Evolutionary conservation across 2,888 invertebrate genomes (phyloP), one percentile per base, ranked within the genome.

Genomic region (Alloplasta piceator): DNA sequence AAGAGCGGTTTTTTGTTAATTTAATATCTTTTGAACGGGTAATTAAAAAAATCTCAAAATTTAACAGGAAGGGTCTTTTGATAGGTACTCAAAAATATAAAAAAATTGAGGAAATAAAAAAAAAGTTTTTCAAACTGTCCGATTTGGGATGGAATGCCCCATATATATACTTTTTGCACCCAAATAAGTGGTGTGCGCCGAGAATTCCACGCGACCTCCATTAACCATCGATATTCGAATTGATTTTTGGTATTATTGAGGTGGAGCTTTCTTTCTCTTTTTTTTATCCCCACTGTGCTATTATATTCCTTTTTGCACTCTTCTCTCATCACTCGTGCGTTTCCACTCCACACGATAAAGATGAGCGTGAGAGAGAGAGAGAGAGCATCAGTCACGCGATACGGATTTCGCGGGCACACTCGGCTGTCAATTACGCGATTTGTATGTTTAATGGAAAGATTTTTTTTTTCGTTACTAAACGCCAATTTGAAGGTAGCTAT

Each of bases 221-320:
- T 80, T 78, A 78, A 81, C 77, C 81, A 81, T 81, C 74, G 77
- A 81, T 74, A 66, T 81, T 60, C 70, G 70, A 78, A 81, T 81
- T 81, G 81, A 81, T 81, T 81, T 81, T 78, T 64, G 81, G 74
- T 56, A 77, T 77, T 70, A 81, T 77, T 64, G 68, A 55, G 67
- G 61, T 72, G 36, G 50, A 48, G 48, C 58, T n/a, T n/a, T n/a
- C n/a, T n/a, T n/a, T n/a, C n/a, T n/a, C n/a, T n/a, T n/a, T n/a
- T n/a, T 60, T 61, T 78, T 52, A 67, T 72, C 41, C 67, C 52
- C 55, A 9, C 64, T 6, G 58, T 48, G 38, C 43, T 68, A 50
- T 50, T 50, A 50, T 14, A 9, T 6, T 6, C 50, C n/a, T n/a
- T n/a, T 50, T 50, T 50, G 50, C 26, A 39, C 10, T 58, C 41